These are phyloP conservation scores for Coracopsis vasa DNA, from an alignment of 2,113 vertebrate species.

Conservation along the genomic window DNA sequence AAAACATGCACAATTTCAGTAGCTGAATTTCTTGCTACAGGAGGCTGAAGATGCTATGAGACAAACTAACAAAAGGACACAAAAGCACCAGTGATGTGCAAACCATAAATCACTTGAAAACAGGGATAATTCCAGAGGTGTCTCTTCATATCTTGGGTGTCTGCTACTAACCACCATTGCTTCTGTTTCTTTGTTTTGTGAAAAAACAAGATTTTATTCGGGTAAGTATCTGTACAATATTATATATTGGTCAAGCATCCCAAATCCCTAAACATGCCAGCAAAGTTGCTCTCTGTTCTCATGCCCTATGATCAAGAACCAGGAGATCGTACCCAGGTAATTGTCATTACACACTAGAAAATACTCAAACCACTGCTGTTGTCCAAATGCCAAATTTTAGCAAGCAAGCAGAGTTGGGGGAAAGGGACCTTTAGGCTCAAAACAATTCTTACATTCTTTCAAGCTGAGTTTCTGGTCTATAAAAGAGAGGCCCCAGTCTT, in stretches of 20 bases:
- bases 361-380: background rate
- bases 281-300: background rate
- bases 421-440: background rate
- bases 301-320: accelerated
- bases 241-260: background rate
- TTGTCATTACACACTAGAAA: background rate
- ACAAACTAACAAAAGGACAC: background rate
- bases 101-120: background rate
- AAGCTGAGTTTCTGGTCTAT: background rate
- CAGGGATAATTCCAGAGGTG: background rate
- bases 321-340: background rate
- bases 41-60: background rate
- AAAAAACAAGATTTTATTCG: background rate
- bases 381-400: background rate
- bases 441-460: background rate
- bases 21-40: background rate
- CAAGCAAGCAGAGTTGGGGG: background rate
- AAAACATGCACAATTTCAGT: accelerated
- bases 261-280: background rate
- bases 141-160: background rate
- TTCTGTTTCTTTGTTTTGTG: background rate
- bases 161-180: background rate
- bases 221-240: background rate
- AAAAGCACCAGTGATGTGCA: background rate
- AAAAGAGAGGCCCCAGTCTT: background rate